phyloP scores from a whole-genome alignment of 2,888 invertebrate species.

The Drosophila conformis region DNA sequence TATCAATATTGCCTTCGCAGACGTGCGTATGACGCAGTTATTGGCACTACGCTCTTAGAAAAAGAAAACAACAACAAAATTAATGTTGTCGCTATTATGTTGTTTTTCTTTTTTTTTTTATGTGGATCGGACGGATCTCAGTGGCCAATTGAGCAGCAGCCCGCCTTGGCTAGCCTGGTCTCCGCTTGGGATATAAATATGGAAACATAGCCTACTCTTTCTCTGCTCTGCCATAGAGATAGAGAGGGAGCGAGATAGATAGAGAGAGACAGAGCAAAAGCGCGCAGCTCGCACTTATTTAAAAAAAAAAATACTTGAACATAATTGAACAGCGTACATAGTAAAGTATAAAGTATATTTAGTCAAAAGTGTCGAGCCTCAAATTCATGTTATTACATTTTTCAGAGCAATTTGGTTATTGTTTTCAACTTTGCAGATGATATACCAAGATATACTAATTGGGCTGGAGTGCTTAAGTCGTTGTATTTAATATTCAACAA shows the following conservation, averaged over 20 bases:
- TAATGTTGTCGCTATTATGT: conserved; percentile 1
- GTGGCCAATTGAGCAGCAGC: neutral
- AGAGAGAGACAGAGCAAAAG: neutral
- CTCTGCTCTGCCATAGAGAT: neutral
- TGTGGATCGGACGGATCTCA: conserved; percentile 6
- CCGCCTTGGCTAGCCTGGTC: conserved; percentile 9
- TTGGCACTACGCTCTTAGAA: conserved; percentile 45
- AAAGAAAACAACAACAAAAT: conserved; percentile 1
- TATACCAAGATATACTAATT: neutral
- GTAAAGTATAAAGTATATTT: conserved; percentile 5
- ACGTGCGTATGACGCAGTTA: conserved; percentile 69
- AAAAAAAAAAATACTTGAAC: conserved; percentile 22
- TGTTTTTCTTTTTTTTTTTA: neutral
- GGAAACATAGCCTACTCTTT: conserved; percentile 20
- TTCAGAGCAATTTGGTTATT: neutral
- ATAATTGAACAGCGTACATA: conserved; percentile 2
- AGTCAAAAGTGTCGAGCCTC: conserved; percentile 2
- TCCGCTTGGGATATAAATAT: conserved; percentile 44
- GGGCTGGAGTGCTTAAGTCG: neutral
- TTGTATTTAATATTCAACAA: neutral
- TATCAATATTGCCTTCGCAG: conserved; percentile 17
- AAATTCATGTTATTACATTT: neutral
- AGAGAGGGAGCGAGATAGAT: neutral
- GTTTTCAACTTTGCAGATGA: neutral
- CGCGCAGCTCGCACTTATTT: conserved; percentile 37